A percentile compares a stretch with the other conserved stretches of the same genome.
Evolutionary conservation across 2,113 vertebrate genomes (phyloP).

Genomic region (Lophotis ruficrista): DNA sequence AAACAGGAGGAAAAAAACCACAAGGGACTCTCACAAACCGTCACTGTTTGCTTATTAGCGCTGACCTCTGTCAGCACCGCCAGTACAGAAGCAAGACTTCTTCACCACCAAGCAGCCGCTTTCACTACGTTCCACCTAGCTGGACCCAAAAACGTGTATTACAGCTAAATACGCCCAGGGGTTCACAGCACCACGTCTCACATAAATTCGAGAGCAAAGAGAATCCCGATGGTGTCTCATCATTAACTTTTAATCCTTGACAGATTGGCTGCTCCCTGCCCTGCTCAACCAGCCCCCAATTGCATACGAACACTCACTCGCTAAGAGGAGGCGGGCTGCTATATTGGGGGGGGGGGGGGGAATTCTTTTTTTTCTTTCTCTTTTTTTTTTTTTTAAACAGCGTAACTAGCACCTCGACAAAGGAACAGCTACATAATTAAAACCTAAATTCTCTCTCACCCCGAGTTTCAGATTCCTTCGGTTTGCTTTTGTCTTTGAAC

Average conservation of each 20-base stretch:
- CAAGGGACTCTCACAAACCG: background rate
- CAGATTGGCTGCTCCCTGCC: background rate
- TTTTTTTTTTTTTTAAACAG: background rate
- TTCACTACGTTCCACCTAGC: background rate
- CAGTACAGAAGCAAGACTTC: background rate
- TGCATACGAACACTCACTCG: background rate
- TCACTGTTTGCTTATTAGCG: background rate
- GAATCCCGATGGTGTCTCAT: background rate
- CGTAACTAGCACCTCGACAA: background rate
- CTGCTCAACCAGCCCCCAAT: background rate
- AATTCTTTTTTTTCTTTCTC: background rate
- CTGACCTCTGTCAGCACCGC: background rate
- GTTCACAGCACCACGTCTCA: background rate
- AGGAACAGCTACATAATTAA: background rate
- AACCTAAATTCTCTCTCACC: background rate
- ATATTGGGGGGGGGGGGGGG: fast-evolving
- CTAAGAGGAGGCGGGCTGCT: background rate
- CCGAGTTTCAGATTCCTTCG: background rate
- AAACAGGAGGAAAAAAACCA: background rate
- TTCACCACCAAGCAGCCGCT: background rate
- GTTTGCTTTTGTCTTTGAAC: background rate
- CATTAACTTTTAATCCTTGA: background rate
- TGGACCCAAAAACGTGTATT: background rate
- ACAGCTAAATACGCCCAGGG: background rate
- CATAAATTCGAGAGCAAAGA: background rate